Evolutionary conservation across 2,113 vertebrate genomes (phyloP), one percentile per base, ranked within the genome.

Genomic region (Ciconia stormi): DNA sequence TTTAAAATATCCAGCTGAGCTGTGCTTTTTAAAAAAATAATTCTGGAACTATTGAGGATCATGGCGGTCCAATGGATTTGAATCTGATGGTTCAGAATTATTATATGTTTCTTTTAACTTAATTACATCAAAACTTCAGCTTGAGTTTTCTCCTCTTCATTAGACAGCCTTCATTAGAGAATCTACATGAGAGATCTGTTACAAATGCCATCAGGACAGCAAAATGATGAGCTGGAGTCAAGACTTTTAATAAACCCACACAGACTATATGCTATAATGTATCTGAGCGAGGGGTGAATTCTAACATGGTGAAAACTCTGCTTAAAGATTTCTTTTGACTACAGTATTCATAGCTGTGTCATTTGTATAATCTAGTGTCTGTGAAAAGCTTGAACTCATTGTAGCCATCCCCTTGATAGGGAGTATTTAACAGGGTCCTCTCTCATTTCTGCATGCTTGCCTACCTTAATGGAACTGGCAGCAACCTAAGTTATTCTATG

Each of bases 231-330:
- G 42, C 46, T 58, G 25, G 40, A 82, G 29, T 55, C 23, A 46
- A n/a, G 76, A 30, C 50, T 44, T 83, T 9, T 34, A 42, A 47
- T 52, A 85, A 87, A 69, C 12, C 13, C 23, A 6, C 23, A 40
- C 0, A 8, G 16, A 23, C 65, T 53, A 4, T 62, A 6, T 58
- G 18, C 12, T 82, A 1, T 20, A 32, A 25, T 0, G 0, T 58
- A 30, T 81, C 44, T 58, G 46, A 85, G 27, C 58, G 32, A 74
- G 27, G 30, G 13, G 11, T 66, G 38, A 79, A 58, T 79, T 85
- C 47, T 40, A 32, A 2, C 7, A 8, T 25, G 8, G 21, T 2
- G 5, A 58, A 42, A 73, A 63, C 55, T 63, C 44, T 47, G 8
- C 52, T 79, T 67, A 88, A 66, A 79, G 46, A 62, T 71, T 85